Conservation (phyloP, 2,797 vertebrate genomes). For the Phoebastria nigripes region DNA sequence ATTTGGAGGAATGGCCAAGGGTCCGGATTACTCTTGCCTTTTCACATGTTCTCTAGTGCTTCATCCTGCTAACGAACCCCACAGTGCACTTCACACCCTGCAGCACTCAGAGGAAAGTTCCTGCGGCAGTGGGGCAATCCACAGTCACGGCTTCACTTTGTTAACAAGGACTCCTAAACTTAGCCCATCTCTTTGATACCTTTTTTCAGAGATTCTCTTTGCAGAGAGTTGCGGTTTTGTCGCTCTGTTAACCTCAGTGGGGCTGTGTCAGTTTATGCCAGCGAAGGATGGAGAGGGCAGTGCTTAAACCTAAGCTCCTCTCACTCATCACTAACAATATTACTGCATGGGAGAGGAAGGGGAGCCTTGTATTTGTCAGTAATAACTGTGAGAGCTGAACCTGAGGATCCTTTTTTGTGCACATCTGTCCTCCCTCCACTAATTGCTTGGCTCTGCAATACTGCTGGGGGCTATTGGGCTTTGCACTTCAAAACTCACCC, state of each 20-base stretch:
- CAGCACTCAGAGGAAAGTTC: background rate
- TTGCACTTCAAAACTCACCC: background rate
- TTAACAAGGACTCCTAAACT: background rate
- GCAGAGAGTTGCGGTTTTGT: background rate
- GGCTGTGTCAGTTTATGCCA: background rate
- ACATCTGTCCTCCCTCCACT: background rate
- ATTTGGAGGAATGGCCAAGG: background rate
- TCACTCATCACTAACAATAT: background rate
- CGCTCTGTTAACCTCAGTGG: accelerated
- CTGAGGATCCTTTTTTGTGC: background rate
- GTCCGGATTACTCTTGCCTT: background rate
- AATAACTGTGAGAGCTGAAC: background rate
- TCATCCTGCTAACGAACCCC: background rate
- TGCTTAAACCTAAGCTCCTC: background rate
- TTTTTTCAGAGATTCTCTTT: background rate
- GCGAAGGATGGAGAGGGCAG: background rate
- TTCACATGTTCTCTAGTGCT: background rate
- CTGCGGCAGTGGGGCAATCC: accelerated
- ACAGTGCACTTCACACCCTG: background rate
- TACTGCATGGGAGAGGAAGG: background rate
- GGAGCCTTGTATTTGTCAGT: background rate
- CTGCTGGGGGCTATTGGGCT: background rate
- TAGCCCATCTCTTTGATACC: background rate
- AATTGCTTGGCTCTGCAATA: background rate
- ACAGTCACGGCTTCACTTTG: accelerated